These are phyloP conservation scores for Pipistrellus kuhlii DNA, from an alignment of 2,797 vertebrate genomes.

Conservation along the genomic window DNA sequence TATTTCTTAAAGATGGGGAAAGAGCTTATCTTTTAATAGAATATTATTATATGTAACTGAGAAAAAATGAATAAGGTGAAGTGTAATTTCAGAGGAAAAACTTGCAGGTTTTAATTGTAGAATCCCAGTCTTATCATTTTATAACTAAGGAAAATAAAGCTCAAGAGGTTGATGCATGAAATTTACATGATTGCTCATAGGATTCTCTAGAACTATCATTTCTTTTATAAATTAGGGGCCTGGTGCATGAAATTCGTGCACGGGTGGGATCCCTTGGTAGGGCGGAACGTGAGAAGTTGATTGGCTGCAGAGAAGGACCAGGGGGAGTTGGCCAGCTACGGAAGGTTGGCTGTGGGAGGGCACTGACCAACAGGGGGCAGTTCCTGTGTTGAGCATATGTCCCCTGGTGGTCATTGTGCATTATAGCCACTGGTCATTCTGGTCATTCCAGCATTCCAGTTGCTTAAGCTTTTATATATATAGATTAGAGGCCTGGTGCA, in stretches of 20 bases:
- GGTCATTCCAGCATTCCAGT: no score
- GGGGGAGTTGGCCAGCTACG: no score
- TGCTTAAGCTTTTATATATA: no score
- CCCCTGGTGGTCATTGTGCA: no score
- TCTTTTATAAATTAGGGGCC: background rate
- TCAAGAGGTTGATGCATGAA: background rate
- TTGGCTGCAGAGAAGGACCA: no score
- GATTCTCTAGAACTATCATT: background rate
- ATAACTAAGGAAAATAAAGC: background rate
- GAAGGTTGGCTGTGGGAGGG: no score
- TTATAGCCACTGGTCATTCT: no score
- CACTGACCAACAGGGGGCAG: no score
- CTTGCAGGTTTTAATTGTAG: background rate
- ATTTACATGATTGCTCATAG: background rate
- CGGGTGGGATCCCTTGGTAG: no score
- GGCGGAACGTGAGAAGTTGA: no score
- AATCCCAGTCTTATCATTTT: background rate
- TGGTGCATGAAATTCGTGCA: no score
- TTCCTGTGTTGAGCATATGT: no score
- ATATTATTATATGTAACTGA: constrained; percentile 12
- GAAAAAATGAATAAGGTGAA: background rate
- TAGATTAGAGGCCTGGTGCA: background rate
- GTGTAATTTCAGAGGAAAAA: constrained; percentile 29
- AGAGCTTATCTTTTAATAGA: constrained; percentile 39
- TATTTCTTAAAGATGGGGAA: constrained; percentile 41